Percentiles rank a stretch among this genome's conserved stretches.
These are phyloP conservation scores for Caretta caretta DNA, from an alignment of 2,113 vertebrate genomes.

Conservation along the genomic window DNA sequence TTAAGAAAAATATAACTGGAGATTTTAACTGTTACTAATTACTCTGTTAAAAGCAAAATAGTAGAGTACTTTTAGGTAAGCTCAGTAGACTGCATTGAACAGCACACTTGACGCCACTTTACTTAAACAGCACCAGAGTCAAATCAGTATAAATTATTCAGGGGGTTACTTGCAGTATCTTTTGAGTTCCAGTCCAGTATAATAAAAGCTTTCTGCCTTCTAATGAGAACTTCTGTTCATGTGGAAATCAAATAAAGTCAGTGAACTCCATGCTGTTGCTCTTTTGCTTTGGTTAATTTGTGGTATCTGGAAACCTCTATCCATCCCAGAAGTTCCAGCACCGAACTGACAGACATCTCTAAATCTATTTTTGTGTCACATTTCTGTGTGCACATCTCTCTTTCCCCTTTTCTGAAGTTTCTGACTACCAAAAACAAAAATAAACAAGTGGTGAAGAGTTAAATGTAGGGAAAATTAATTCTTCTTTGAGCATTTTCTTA, in stretches of 20 bases:
- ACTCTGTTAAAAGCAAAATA: background rate
- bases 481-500: background rate
- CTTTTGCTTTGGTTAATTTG: background rate
- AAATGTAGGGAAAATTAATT: background rate
- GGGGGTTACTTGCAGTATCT: background rate
- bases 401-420: background rate
- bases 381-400: background rate
- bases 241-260: background rate
- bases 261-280: background rate
- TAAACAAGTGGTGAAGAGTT: background rate
- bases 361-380: background rate
- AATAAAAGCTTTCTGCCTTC: background rate
- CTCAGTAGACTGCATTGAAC: background rate
- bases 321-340: background rate
- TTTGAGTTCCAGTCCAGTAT: background rate
- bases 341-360: background rate
- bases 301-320: background rate
- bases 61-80: background rate
- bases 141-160: slow-evolving; percentile 12
- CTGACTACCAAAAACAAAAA: background rate
- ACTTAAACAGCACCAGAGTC: background rate
- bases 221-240: background rate
- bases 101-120: background rate
- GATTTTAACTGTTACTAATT: background rate
- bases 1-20: background rate